Evolutionary conservation across 2,113 vertebrate species (phyloP), one percentile per base, ranked within the genome.

Genomic region (Benitochromis conjunctus): DNA sequence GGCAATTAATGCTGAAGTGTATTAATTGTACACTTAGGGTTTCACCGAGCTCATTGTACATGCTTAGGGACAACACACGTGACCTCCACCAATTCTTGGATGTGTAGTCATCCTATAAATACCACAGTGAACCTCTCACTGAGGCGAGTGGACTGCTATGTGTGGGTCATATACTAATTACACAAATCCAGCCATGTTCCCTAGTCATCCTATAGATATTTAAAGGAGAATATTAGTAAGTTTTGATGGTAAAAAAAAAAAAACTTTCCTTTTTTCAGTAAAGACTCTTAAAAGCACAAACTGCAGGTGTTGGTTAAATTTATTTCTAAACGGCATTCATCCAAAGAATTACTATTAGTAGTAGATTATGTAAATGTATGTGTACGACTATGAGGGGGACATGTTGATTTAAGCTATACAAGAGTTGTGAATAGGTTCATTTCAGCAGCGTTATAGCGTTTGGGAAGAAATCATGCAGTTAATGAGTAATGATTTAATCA

Each of bases 41-140:
- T 89, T 78, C 8, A 69, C 7, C 48, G 41, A 90, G 12, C 4
- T 79, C 31, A 29, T 16, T 90, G 51, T 78, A 56, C 51, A 87
- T 85, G 41, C 51, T 34, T 77, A 60, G 82, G 38, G 86, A 48
- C 79, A 89, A 55, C 79, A 86, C 93, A 93, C 85, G 91, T 94
- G 94, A 95, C 57, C 57, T 80, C 76, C 92, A 95, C 94, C 94
- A 95, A 93, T 93, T 94, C 91, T 87, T 92, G 81, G 81, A 86
- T 81, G 66, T 64, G 74, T 80, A 82, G 83, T 57, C 31, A n/a
- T 82, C 85, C 95, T 96, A 96, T 90, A 96, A 95, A 96, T 96
- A 96, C 88, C 66, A 38, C 84, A n/a, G n/a, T 79, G 71, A 89
- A 66, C 60, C 80, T 38, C 11, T 74, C 36, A 69, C 54, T 31